These are phyloP conservation scores for Anableps anableps DNA, from an alignment of 2,797 vertebrate species.

Conservation along the genomic window DNA sequence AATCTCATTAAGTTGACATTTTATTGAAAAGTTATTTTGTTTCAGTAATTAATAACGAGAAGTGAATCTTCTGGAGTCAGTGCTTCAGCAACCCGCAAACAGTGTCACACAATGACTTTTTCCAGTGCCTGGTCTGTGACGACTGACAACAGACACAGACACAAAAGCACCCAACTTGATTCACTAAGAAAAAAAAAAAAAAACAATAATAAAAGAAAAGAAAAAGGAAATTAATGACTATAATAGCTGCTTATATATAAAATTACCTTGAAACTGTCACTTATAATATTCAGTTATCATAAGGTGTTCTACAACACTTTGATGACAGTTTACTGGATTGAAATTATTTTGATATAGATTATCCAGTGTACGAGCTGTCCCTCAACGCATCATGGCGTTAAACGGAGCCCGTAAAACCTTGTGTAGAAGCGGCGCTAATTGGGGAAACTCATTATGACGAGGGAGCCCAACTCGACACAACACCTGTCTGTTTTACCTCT, in stretches of 20 bases:
- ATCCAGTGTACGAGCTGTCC: not conserved
- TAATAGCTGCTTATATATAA: not conserved
- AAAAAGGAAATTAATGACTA: not conserved
- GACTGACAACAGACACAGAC: not conserved
- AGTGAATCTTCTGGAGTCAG: not conserved
- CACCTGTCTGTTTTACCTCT: slow-evolving; percentile 23
- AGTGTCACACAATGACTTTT: not conserved
- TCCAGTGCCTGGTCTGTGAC: not conserved
- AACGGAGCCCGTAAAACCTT: not conserved
- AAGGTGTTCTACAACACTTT: not conserved
- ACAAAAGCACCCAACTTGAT: not conserved
- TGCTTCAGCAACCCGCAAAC: not conserved
- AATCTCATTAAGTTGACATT: not conserved
- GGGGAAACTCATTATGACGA: not conserved
- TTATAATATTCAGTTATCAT: not conserved
- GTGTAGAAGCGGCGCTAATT: not conserved
- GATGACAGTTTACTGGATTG: not conserved
- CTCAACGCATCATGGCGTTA: not conserved
- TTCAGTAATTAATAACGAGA: not conserved
- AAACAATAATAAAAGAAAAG: not conserved
- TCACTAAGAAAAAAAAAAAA: not conserved
- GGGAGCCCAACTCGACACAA: not conserved
- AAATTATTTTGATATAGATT: not conserved
- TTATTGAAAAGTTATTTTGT: not conserved
- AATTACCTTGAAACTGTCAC: not conserved